Evolutionary conservation across 2,888 invertebrate genomes (phyloP), one percentile per base, ranked within the genome.

Genomic region (Apomyelois bistriatella): DNA sequence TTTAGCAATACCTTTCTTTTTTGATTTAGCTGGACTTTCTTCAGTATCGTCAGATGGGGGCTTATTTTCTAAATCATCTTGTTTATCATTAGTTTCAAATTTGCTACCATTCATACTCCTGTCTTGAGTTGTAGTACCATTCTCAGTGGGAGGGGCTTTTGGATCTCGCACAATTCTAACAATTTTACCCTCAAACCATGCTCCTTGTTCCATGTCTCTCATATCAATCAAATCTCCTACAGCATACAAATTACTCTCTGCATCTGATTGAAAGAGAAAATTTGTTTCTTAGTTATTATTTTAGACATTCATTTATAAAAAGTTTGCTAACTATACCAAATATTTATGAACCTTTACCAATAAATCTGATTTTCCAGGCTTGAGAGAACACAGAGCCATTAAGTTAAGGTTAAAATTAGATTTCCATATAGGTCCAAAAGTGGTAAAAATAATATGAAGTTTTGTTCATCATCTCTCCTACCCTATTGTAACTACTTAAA

Each of bases 181-280:
- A 58, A 94, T 90, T 68, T 89, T 91, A 0, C 93, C 95, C 81
- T 96, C 95, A 76, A 93, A 93, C 96, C 96, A 96, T 7, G 94
- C 93, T 6, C 95, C 95, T 65, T 90, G 84, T 48, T 89, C 85
- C n/a, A 74, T 69, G 65, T 94, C 92, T 54, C 90, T 85, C 49
- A 92, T 91, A 76, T 96, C 96, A 53, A 96, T 82, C 0, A 93
- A 75, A 74, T 96, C 95, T 16, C 93, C 94, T 50, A 91, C 64
- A 64, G 81, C 77, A 65, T 92, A 94, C 60, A 91, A 83, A 49
- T 72, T 68, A 66, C 92, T 92, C 42, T 74, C 74, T 1, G 83
- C 78, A 74, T 91, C 90, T 78, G 56, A 9, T 16, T 16, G 1
- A 16, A 40, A 40, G 15, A 32, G 32, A 10, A 10, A 32, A 28